Evolutionary conservation across 2,888 invertebrate species (phyloP).

Genomic region (Hermaeophaga mercurialis): DNA sequence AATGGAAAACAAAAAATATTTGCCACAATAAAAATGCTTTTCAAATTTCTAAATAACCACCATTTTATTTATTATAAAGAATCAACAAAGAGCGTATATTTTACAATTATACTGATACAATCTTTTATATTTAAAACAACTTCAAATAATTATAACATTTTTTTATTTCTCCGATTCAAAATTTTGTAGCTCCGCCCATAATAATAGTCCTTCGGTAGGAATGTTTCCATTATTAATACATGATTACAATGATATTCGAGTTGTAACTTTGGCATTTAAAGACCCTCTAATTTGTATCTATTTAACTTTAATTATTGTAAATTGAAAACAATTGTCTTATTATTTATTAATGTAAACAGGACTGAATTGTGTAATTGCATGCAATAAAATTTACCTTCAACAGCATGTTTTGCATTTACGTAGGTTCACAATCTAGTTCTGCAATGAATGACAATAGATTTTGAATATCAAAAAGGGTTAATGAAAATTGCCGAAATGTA

Average conservation of each 20-base stretch:
- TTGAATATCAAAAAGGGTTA: slow-evolving; percentile 16
- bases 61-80: too few species aligned
- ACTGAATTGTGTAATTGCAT: slow-evolving; percentile 11
- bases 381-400: slow-evolving; percentile 18
- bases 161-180: too few species aligned
- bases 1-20: too few species aligned
- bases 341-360: slow-evolving; percentile 17
- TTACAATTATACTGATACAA: too few species aligned
- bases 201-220: too few species aligned
- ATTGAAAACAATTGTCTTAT: slow-evolving; percentile 17
- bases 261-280: slow-evolving; percentile 16
- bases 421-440: slow-evolving; percentile 17
- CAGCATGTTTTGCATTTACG: slow-evolving; percentile 11
- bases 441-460: slow-evolving; percentile 13
- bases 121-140: too few species aligned
- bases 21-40: too few species aligned
- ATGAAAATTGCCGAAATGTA: slow-evolving; percentile 3
- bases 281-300: slow-evolving; percentile 12
- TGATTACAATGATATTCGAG: slow-evolving; percentile 8
- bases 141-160: too few species aligned
- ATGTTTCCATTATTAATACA: slow-evolving; percentile 15
- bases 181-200: too few species aligned
- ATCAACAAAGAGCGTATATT: too few species aligned
- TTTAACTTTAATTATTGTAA: slow-evolving; percentile 16
- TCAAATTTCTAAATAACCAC: too few species aligned